Conservation (phyloP, 2,797 vertebrate species). For the Mormyrops boulengeri region DNA sequence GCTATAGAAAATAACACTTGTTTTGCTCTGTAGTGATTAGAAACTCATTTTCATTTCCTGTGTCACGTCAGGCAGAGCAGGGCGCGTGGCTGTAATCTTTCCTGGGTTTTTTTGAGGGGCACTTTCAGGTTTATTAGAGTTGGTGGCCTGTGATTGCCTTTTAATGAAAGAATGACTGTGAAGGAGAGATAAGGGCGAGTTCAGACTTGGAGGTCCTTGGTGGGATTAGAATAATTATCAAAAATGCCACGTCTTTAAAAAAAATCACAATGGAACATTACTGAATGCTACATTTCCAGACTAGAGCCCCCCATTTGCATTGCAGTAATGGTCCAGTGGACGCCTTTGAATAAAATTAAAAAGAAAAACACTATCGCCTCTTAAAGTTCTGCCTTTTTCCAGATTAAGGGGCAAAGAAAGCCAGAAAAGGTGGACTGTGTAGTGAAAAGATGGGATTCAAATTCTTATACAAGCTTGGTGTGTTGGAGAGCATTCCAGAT, state of each 20-base stretch:
- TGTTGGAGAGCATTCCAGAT: conserved; percentile 7
- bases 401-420: conserved; percentile 23
- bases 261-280: conserved; percentile 56
- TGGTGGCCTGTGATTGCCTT: conserved; percentile 80
- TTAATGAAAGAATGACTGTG: conserved; percentile 84
- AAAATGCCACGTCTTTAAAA: conserved; percentile 61
- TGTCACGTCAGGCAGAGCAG: conserved; percentile 46
- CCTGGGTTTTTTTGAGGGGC: conserved; percentile 55
- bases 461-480: conserved; percentile 37
- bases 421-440: not conserved
- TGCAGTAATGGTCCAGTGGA: conserved; percentile 34
- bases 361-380: conserved; percentile 8
- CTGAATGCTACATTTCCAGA: conserved; percentile 24
- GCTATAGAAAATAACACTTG: conserved; percentile 13
- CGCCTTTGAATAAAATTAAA: conserved; percentile 30
- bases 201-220: conserved; percentile 61
- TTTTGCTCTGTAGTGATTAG: conserved; percentile 17
- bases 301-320: conserved; percentile 34
- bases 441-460: conserved; percentile 5
- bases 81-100: conserved; percentile 65
- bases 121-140: conserved; percentile 82
- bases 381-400: conserved; percentile 36
- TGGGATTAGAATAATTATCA: conserved; percentile 74
- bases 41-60: conserved; percentile 33
- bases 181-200: conserved; percentile 70